Conservation (phyloP, 2,888 invertebrate genomes). For the Amphimallon solstitiale region DNA sequence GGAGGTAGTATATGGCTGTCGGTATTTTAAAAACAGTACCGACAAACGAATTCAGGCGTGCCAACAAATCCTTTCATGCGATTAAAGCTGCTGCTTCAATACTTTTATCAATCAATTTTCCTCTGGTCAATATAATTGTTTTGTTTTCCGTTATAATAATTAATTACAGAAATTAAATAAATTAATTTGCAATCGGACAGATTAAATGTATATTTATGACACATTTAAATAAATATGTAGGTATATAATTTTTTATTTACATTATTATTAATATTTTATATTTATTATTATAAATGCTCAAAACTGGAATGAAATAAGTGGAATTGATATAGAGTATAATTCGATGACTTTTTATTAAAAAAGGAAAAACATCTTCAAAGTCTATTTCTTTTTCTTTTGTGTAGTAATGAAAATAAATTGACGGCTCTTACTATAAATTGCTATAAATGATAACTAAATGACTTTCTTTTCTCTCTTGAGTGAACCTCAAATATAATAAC, state of each 20-base stretch:
- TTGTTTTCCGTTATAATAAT: not conserved
- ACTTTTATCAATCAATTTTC: not conserved
- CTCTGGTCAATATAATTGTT: slow-evolving; percentile 6
- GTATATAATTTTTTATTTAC: too few species aligned
- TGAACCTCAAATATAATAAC: too few species aligned
- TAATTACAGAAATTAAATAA: too few species aligned
- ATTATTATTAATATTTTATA: too few species aligned
- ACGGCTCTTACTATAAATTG: not conserved
- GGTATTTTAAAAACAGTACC: not conserved
- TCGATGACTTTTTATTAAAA: not conserved
- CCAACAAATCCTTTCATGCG: not conserved
- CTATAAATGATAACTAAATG: too few species aligned
- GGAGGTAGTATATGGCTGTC: not conserved
- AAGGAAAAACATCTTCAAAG: not conserved
- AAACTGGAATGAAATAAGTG: not conserved
- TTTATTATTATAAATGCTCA: too few species aligned
- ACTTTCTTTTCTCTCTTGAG: too few species aligned
- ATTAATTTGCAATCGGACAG: too few species aligned
- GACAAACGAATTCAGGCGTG: not conserved
- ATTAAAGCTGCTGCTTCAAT: not conserved
- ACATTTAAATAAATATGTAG: too few species aligned
- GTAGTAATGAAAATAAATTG: not conserved
- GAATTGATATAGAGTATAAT: not conserved
- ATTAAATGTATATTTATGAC: too few species aligned
- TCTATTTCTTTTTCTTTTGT: not conserved